Evolutionary conservation across 2,113 vertebrate species (phyloP).

Genomic region (Phalacrocorax brasilianus): DNA sequence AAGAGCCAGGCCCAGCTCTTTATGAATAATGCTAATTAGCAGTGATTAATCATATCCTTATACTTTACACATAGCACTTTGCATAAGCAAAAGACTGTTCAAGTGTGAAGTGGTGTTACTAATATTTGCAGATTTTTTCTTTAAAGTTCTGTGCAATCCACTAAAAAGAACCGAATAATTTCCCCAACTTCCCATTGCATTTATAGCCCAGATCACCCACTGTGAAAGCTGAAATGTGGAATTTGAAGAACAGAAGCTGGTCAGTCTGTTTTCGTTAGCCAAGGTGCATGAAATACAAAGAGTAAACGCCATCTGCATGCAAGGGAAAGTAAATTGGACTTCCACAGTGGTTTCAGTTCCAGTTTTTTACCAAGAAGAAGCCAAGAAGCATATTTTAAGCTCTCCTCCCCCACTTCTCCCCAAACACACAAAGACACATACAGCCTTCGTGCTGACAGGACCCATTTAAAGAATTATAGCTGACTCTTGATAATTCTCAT

Average conservation of each 20-base stretch:
- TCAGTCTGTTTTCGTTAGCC: neutral
- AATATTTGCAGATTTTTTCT: neutral
- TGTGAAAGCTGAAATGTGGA: neutral
- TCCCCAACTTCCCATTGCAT: neutral
- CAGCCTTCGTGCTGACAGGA: slow-evolving; percentile 26
- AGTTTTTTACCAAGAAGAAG: neutral
- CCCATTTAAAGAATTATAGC: slow-evolving; percentile 21
- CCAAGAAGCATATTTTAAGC: slow-evolving; percentile 19
- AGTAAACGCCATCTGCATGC: neutral
- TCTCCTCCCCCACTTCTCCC: neutral
- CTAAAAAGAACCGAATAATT: neutral
- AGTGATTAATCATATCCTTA: neutral
- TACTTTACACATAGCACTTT: neutral
- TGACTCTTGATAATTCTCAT: slow-evolving; percentile 51
- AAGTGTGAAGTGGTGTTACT: neutral
- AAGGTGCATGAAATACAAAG: neutral
- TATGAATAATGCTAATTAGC: neutral
- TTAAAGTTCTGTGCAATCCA: neutral
- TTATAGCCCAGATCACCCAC: neutral
- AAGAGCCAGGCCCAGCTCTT: neutral
- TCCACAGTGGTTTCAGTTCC: neutral
- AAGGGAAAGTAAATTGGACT: neutral
- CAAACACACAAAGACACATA: neutral
- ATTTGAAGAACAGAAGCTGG: neutral
- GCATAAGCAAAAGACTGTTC: neutral